These are phyloP conservation scores for Tragelaphus eurycerus DNA, from an alignment of 2,797 vertebrate genomes.

Conservation along the genomic window DNA sequence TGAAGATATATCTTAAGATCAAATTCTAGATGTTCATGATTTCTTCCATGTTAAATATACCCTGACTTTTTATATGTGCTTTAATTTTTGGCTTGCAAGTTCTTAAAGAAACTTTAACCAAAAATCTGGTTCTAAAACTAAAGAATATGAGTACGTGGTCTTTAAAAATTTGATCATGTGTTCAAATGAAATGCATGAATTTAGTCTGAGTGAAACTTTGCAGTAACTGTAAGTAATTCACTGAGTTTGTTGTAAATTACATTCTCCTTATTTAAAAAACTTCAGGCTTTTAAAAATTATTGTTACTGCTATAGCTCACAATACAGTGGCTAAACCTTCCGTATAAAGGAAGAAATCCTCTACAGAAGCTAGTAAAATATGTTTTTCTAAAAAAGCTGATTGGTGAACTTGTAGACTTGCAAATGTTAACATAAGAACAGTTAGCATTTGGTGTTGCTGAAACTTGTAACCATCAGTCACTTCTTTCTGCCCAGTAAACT, in stretches of 20 bases:
- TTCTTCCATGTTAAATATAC: constrained; percentile 8
- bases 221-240: neutral
- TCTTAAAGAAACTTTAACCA: neutral
- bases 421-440: neutral
- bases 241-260: constrained; percentile 10
- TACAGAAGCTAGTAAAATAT: neutral
- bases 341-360: neutral
- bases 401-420: neutral
- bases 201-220: constrained; percentile 9
- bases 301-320: neutral
- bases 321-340: neutral
- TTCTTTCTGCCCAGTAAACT: constrained; percentile 27
- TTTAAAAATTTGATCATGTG: neutral
- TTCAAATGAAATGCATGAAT: constrained; percentile 34
- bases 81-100: constrained; percentile 32
- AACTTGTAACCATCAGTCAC: constrained; percentile 31
- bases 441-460: neutral
- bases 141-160: constrained; percentile 24
- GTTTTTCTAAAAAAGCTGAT: neutral
- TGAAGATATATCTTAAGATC: neutral
- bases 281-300: constrained; percentile 33
- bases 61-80: neutral
- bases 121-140: neutral
- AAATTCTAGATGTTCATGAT: neutral
- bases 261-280: constrained; percentile 15